These are phyloP conservation scores for Cydia strobilella DNA, from an alignment of 1,140 invertebrate genomes.

Conservation along the genomic window DNA sequence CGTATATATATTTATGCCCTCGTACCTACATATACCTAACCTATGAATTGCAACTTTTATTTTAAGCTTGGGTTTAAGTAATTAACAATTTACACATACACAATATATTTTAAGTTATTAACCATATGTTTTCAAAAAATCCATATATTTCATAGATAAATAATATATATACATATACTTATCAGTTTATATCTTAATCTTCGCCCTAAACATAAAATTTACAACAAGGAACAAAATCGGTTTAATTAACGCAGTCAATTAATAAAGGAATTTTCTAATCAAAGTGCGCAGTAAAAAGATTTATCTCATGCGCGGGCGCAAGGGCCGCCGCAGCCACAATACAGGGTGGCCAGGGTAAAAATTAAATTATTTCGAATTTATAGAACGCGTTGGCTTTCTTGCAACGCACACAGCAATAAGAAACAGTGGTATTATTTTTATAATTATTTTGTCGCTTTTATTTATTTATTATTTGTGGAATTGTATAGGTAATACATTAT, in stretches of 20 bases:
- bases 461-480: too few species aligned
- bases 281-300: constrained; percentile 55
- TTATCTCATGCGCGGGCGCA: constrained; percentile 48
- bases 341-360: neutral
- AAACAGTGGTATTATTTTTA: too few species aligned
- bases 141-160: too few species aligned
- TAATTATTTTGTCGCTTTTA: too few species aligned
- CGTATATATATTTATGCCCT: too few species aligned
- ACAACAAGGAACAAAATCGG: constrained; percentile 41
- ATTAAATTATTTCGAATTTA: neutral
- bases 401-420: too few species aligned
- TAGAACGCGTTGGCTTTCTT: neutral
- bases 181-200: neutral
- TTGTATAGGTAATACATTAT: too few species aligned
- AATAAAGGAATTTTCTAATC: constrained; percentile 64
- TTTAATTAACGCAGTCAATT: constrained; percentile 54
- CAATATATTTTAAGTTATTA: neutral
- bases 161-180: neutral
- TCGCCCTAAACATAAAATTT: constrained; percentile 27
- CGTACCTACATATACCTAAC: too few species aligned
- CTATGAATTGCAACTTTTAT: too few species aligned
- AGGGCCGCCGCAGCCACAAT: neutral
- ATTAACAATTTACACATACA: neutral
- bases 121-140: too few species aligned
- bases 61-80: too few species aligned